These are phyloP conservation scores for Bombus huntii DNA, from an alignment of 1,140 invertebrate species.

Conservation along the genomic window DNA sequence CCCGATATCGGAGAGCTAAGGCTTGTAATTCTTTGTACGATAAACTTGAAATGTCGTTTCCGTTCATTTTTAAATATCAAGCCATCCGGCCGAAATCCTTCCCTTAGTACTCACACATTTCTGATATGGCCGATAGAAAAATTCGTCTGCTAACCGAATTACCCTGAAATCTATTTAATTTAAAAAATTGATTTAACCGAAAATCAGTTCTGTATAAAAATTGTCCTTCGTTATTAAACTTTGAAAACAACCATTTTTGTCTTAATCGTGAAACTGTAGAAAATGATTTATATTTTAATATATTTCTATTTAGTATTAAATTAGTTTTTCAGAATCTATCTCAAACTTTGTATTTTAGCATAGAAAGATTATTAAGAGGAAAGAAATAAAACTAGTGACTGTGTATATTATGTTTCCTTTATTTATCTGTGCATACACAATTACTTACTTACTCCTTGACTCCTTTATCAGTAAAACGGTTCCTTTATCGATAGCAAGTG, in stretches of 20 bases:
- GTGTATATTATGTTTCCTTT: background rate
- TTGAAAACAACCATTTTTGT: background rate
- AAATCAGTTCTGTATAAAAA: background rate
- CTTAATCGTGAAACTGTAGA: background rate
- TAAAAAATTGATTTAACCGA: background rate
- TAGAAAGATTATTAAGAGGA: background rate
- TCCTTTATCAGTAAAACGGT: background rate
- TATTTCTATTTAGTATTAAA: background rate
- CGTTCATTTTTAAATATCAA: slow-evolving; percentile 66
- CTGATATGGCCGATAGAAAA: slow-evolving; percentile 50
- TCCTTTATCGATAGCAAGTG: background rate
- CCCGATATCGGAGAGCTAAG: slow-evolving; percentile 70
- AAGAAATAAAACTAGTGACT: background rate
- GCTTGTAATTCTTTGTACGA: slow-evolving; percentile 78
- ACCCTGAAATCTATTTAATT: slow-evolving; percentile 6
- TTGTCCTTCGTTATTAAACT: background rate
- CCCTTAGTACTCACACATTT: slow-evolving; percentile 26
- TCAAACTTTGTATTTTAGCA: background rate
- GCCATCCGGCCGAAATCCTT: slow-evolving; percentile 17
- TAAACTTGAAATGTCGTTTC: slow-evolving; percentile 69
- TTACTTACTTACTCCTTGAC: background rate
- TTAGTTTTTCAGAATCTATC: background rate
- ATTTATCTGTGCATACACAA: background rate
- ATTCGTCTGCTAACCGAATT: slow-evolving; percentile 59
- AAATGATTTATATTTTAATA: background rate